Evolutionary conservation across 2,113 vertebrate species (phyloP).

Genomic region (Circaetus gallicus): DNA sequence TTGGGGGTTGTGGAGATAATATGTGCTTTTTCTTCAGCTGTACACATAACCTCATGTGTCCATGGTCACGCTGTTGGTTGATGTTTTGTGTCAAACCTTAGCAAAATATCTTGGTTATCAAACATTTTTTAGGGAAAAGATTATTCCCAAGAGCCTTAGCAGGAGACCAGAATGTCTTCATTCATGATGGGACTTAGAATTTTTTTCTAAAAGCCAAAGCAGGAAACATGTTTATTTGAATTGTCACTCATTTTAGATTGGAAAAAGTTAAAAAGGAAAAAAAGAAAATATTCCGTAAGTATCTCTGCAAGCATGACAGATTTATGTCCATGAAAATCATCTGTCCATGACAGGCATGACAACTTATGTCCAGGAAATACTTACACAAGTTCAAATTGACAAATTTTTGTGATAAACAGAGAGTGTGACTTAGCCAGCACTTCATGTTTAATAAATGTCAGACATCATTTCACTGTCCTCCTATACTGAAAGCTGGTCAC

Average conservation of each 20-base stretch:
- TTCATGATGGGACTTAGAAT: neutral
- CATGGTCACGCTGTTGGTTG: neutral
- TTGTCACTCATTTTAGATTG: neutral
- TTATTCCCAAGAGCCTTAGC: neutral
- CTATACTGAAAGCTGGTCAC: neutral
- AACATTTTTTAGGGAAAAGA: neutral
- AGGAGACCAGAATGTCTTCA: neutral
- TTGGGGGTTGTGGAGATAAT: accelerated
- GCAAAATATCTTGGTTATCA: neutral
- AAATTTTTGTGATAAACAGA: neutral
- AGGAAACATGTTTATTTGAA: neutral
- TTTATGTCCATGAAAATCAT: neutral
- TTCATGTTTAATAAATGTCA: neutral
- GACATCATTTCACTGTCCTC: neutral
- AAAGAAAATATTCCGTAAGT: neutral
- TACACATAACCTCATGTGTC: neutral
- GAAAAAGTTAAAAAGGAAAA: neutral
- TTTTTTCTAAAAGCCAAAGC: neutral
- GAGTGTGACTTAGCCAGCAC: neutral
- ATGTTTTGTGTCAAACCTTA: neutral
- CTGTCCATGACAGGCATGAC: neutral
- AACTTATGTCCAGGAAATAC: neutral
- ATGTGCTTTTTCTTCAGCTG: neutral
- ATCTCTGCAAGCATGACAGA: neutral
- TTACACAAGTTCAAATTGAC: neutral